Base-by-base conservation (phyloP, 2,888 invertebrate genomes). In the Drosophila anomelani region DNA sequence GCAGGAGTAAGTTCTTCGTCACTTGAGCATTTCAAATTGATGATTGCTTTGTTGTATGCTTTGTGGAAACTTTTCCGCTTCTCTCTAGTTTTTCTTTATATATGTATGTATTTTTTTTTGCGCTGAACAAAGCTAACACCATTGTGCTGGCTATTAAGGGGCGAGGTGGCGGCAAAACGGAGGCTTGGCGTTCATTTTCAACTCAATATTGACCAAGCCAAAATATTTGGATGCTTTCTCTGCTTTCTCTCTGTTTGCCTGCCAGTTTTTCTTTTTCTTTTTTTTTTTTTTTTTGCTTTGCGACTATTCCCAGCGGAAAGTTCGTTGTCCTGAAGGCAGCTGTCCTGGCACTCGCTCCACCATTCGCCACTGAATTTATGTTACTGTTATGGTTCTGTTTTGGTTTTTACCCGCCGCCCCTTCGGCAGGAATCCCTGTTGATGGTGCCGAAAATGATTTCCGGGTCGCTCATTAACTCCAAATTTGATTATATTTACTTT, bases 381-480 rank as follows among this genome's bases (percentile, higher is more conserved):
- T 41, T 34, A 32, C 43, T 17, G 39, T 60, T 61, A 47, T 51
- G 43, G n/a, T 60, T 61, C 32, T 69, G 54, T 47, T 67, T 70
- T 67, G 46, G 38, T 67, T 53, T 66, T 51, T 23, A 36, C 15
- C 51, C 51, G 15, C 51, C 20, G 29, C 29, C 29, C 8, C 10
- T 2, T 15, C 15, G n/a, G 47, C 20, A 23, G 34, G 51, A 53
- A 53, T 57, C 15, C 38, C 20, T n/a, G 51, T 58, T 72, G 54
- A 47, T 73, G 74, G 67, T 44, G 62, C 64, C 77, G 67, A 60
- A 83, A 78, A 79, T 81, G 56, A 81, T 84, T 81, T 86, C 81
- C 86, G 80, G 84, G 72, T 38, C 73, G 71, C 79, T 85, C 81
- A 85, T 83, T 80, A 81, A 81, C 79, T 79, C 58, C 62, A 80